Base-by-base conservation (phyloP, 1,140 invertebrate species). In the Drosophila chauvacae region DNA sequence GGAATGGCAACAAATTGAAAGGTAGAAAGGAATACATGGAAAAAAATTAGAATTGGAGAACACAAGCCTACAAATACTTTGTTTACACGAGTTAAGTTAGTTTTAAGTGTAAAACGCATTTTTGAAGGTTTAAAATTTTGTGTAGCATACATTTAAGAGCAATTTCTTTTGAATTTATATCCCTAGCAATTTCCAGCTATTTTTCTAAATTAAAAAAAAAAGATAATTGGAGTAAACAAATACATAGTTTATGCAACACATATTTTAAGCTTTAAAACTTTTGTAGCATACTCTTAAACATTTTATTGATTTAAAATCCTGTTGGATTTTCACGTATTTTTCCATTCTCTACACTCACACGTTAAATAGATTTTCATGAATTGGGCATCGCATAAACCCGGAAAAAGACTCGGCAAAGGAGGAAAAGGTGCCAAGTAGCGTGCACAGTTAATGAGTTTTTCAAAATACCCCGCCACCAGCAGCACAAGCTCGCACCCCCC, bases 391-490 rank as follows among this genome's bases (percentile, higher is more conserved):
- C 35, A 56, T 56, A 56, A 56, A 39, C 53, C 7, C 20, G 14
- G 9, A 5, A 39, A 39, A 63, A 60, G 58, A 28, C 41, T 35
- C 47, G 41, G 51, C 11, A 64, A 55, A 30, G 51, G 45, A 30
- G 50, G 68, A 65, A 84, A 79, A 90, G 86, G 86, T 90, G 85
- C 85, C 85, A 90, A 90, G 85, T 90, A 81, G 86, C 86, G 86
- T 90, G 85, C 86, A 79, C 85, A 85, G 85, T 90, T 90, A 90
- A 90, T 90, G 85, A 90, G 81, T 90, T 90, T 85, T 90, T 83
- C 77, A 88, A 62, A 72, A 80, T 28, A 42, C 26, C 48, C 63
- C 50, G 45, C 45, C 42, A 35, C 45, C 59, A 28, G 30, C 69
- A 35, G 26, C 41, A 47, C 20, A 13, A n/a, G 2, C 10, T 30